Conservation (phyloP, 1,140 invertebrate species). For the Drosophila bipectinata region DNA sequence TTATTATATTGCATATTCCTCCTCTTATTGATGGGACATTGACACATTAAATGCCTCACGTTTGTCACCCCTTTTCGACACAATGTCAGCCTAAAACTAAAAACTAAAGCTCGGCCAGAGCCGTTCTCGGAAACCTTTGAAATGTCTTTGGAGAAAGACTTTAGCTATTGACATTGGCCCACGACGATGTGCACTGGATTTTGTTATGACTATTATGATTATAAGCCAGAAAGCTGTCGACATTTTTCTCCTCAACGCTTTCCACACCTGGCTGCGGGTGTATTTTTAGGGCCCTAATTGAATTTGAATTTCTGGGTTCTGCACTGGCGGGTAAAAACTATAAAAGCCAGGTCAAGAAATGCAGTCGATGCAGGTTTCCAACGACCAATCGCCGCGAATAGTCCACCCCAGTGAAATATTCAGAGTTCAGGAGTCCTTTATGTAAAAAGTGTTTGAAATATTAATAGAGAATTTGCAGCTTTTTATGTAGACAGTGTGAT, state of each 20-base stretch:
- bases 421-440: constrained; percentile 57
- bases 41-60: constrained; percentile 61
- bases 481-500: constrained; percentile 70
- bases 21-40: constrained; percentile 54
- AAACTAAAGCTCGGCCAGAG: constrained; percentile 19
- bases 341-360: constrained; percentile 55
- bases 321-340: constrained; percentile 44
- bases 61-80: constrained; percentile 40
- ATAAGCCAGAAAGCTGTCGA: constrained; percentile 69
- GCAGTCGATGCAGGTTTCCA: constrained; percentile 67
- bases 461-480: constrained; percentile 65
- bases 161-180: constrained; percentile 74
- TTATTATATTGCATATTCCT: background rate
- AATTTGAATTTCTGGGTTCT: constrained; percentile 47
- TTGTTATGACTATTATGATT: constrained; percentile 56
- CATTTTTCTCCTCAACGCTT: constrained; percentile 31
- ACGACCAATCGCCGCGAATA: constrained; percentile 80
- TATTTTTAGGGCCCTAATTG: constrained; percentile 77
- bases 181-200: constrained; percentile 32
- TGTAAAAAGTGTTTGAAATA: constrained; percentile 77
- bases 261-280: background rate
- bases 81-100: constrained; percentile 43
- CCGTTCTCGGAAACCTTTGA: constrained; percentile 60
- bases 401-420: constrained; percentile 81
- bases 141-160: constrained; percentile 34